Evolutionary conservation across 2,888 invertebrate genomes (phyloP), one percentile per base, ranked within the genome.

Genomic region (Loripinus fragilis): DNA sequence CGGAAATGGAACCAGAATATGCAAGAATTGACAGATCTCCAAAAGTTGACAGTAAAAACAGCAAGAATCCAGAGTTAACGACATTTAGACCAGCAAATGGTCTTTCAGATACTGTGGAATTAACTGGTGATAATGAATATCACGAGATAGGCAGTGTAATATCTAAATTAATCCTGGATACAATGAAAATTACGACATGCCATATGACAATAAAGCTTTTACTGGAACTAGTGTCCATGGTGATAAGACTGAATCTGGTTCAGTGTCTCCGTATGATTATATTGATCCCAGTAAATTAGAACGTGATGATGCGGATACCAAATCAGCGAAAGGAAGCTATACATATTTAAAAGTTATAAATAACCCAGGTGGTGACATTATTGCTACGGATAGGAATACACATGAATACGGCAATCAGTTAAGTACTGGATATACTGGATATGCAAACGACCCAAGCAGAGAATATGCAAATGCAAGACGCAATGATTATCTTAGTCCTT

Each of bases 131-230:
- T 12, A 60, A 60, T 33, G 60, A 60, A 20, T 60, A 60, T 20
- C 30, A 28, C 20, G 60, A 60, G 3, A 60, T 60, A 1, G 60
- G 10, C 3, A 60, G 28, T 33, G 60, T 30, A 17, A 60, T 60
- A 33, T 33, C 60, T 60, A n/a, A n/a, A n/a, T n/a, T n/a, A 60
- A 60, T 33, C 60, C 60, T 12, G 17, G 60, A 3, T 60, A 60
- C 33, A 28, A 30, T 17, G 25, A 30, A 33, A 17, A 5, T 10
- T 60, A 60, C 17, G 28, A 17, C 30, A 60, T 60, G 30, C 60
- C 60, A 60, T 33, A 33, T 60, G 33, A 60, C 33, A 60, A 60
- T 33, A 60, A 33, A 20, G 8, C 33, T n/a, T 30, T 30, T 33
- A 28, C 33, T 20, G 60, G 60, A 3, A 60, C 60, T 17, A 20